Conservation (phyloP, 2,113 vertebrate species). For the Sapajus apella region DNA sequence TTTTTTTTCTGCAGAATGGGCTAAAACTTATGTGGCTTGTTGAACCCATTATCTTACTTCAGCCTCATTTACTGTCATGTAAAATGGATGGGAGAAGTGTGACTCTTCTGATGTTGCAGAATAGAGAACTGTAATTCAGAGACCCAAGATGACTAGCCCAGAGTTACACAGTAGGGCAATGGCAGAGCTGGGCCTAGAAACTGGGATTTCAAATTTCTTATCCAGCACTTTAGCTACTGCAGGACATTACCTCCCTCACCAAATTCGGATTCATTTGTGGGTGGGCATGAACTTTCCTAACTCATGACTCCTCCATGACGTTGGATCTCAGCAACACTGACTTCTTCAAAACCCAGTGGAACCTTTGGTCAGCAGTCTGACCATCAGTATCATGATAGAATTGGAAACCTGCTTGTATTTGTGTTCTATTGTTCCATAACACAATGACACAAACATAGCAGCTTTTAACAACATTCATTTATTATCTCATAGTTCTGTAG, state of each 20-base stretch:
- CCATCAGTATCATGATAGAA: background rate
- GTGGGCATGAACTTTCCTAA: background rate
- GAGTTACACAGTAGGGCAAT: background rate
- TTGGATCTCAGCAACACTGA: background rate
- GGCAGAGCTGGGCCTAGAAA: background rate
- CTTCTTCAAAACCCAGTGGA: background rate
- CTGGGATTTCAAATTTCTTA: background rate
- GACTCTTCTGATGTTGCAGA: background rate
- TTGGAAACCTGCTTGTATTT: background rate
- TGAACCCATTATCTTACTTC: background rate
- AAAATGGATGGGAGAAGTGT: background rate
- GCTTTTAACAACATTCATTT: background rate
- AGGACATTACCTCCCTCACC: background rate
- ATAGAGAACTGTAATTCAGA: background rate
- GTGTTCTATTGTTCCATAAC: background rate
- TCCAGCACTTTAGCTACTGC: background rate
- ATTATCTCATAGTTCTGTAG: background rate
- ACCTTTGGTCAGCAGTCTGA: background rate
- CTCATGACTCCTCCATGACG: background rate
- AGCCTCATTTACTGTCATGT: background rate
- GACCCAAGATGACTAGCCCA: background rate
- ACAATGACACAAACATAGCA: background rate
- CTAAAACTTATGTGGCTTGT: background rate
- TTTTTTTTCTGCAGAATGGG: background rate
- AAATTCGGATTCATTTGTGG: background rate